Evolutionary conservation across 2,113 vertebrate species (phyloP), one percentile per base, ranked within the genome.

Genomic region (Cyprichromis sp.): DNA sequence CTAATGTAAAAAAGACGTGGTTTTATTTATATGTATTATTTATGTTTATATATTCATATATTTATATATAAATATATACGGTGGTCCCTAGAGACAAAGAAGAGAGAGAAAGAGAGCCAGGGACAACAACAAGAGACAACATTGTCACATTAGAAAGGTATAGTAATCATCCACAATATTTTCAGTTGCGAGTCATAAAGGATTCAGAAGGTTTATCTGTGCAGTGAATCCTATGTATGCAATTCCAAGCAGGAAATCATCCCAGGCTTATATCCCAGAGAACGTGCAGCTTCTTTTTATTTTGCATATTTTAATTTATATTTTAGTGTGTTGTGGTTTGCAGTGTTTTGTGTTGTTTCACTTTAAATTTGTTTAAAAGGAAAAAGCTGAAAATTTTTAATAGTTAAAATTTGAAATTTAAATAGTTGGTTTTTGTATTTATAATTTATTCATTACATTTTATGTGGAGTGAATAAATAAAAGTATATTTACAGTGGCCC

Each of bases 1-100:
- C 0, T 59, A 59, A 59, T 59, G 26, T 59, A 59, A 29, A 59
- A 59, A 59, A 1, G 4, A 29, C 0, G 4, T 59, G 21, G 3
- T 8, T 16, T 59, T 59, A 29, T 59, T 29, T 9, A 59, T 57
- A 29, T 29, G 21, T 21, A 21, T 21, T 21, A 21, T 21, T 21
- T 21, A 57, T 29, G 24, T 57, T 29, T 57, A 57, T 57, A 57
- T 57, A 57, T 57, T 14, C 24, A 26, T 57, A 57, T 57, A 29
- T 16, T 59, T 29, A 59, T 59, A 29, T 29, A 59, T 57, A 5
- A 16, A 57, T 57, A 29, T 57, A 57, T 57, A 14, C 13, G 1
- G 55, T 57, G 13, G 24, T 9, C 4, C 24, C 13, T 57, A 29
- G 55, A 29, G 13, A 16, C 13, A 57, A 57, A 57, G 3, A 2